Evolutionary conservation across 2,797 vertebrate genomes (phyloP), one percentile per base, ranked within the genome.

Genomic region (Streptopelia turtur): DNA sequence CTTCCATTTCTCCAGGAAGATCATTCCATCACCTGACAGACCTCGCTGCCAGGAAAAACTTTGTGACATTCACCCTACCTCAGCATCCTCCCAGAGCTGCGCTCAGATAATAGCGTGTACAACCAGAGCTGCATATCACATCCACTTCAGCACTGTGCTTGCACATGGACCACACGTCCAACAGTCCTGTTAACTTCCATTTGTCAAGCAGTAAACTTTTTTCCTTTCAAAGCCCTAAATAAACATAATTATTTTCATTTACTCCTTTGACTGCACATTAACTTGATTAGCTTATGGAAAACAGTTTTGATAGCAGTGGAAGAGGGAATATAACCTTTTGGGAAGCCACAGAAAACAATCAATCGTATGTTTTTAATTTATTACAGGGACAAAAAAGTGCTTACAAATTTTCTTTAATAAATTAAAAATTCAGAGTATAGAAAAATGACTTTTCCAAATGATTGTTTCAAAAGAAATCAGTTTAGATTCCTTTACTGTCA

Each of bases 1-100:
- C 93, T 71, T 82, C 83, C 45, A 30, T 75, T 94, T 78, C 95
- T 87, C 95, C 28, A 5, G 90, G 71, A 90, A 95, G 60, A 87
- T 20, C 90, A 78, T 92, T 90, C 57, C 53, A 95, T 63, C 1
- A 35, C 72, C 81, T 1, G 1, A 31, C 66, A 82, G 90, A 90
- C 56, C 74, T 88, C 14, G 1, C 50, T 80, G 90, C 57, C 94
- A 80, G 96, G 94, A 97, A 96, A 85, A 41, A 50, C 45, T 89
- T 96, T 93, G 90, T 95, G 78, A 78, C 41, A 68, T 7, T 96
- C 71, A 57, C 63, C 59, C 63, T 47, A 47, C 80, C 75, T 79
- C 93, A 71, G 23, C 23, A 83, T 6, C 45, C 56, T 24, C 80
- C 37, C 52, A 79, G 59, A 90, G 28, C 75, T 82, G 35, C 2